phyloP scores from a whole-genome alignment of 2,888 invertebrate species.

The Phytoseiulus persimilis region DNA sequence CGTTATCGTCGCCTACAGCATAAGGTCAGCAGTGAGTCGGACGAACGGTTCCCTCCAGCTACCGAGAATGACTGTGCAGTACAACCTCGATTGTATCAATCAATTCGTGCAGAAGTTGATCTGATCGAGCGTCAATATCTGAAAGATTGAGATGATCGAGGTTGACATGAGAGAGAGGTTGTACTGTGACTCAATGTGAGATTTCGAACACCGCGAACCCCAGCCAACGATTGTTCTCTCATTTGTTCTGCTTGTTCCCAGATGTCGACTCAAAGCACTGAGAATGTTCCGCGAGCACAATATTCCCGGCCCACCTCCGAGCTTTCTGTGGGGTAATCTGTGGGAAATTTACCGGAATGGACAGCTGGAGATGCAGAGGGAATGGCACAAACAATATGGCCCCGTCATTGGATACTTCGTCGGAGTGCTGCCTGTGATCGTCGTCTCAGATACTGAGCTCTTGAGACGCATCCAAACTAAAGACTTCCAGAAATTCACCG shows the following conservation, averaged over 20 bases:
- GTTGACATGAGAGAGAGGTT: too few relatives aligned
- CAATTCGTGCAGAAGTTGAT: too few relatives aligned
- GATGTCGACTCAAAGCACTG: not conserved
- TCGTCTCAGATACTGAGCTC: not conserved
- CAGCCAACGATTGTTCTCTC: too few relatives aligned
- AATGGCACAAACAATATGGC: constrained; percentile 1
- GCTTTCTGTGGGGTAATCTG: not conserved
- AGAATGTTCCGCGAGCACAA: not conserved
- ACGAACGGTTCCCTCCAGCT: too few relatives aligned
- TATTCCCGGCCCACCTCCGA: not conserved
- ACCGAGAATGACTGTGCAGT: too few relatives aligned
- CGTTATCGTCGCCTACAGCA: not conserved
- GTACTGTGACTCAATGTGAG: too few relatives aligned
- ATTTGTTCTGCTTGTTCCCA: not conserved
- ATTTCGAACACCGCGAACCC: too few relatives aligned
- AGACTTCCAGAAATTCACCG: constrained; percentile 6
- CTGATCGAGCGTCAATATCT: too few relatives aligned
- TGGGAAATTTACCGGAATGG: not conserved
- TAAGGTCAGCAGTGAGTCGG: too few relatives aligned
- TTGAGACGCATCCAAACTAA: not conserved
- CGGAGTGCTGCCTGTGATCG: not conserved
- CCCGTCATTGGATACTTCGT: not conserved
- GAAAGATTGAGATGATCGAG: too few relatives aligned
- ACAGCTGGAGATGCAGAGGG: not conserved
- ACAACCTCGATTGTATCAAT: too few relatives aligned